Evolutionary conservation across 2,113 vertebrate species (phyloP), one percentile per base, ranked within the genome.

Genomic region (Larimichthys polyactis): DNA sequence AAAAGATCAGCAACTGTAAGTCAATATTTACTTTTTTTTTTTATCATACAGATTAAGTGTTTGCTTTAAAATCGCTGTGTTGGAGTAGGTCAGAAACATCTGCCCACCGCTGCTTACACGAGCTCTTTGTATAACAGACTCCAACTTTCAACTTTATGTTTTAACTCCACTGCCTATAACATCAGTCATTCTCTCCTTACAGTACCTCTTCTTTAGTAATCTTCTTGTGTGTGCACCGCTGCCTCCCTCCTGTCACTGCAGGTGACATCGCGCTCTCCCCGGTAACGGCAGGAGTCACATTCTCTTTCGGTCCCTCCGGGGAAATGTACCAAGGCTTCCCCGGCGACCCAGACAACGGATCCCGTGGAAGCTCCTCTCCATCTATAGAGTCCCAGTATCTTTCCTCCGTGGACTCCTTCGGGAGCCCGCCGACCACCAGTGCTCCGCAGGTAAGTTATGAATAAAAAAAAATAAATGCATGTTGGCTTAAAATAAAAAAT

Each of bases 281-380:
- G 92, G 95, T 91, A 87, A 91, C 94, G 91, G 92, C 90, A 95
- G 96, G 95, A 94, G 88, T 90, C 87, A 22, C 95, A 84, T 93
- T 94, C 92, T 90, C 68, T 75, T 91, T 94, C 94, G 94, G 93
- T 92, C 95, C 95, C 94, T 88, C 78, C 87, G 95, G 96, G 97
- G 97, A 97, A 93, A 99, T 99, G 97, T 98, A 95, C 96, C 97
- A 98, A 92, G 97, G 97, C 81, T 98, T 98, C 81, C 96, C 97
- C 91, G 97, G 97, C 91, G 97, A 98, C 94, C 97, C 96, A 93
- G 97, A 99, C 92, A 97, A 96, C 86, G 96, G 96, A 83, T 98
- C 97, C 86, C 96, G 96, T 90, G 97, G 96, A 94, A 99, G 97
- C 86, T 97, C 97, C 4, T 98, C 97, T 72, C 97, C 97, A 16